These are phyloP conservation scores for Drosophila emarginata DNA, from an alignment of 2,888 invertebrate species.

Conservation along the genomic window DNA sequence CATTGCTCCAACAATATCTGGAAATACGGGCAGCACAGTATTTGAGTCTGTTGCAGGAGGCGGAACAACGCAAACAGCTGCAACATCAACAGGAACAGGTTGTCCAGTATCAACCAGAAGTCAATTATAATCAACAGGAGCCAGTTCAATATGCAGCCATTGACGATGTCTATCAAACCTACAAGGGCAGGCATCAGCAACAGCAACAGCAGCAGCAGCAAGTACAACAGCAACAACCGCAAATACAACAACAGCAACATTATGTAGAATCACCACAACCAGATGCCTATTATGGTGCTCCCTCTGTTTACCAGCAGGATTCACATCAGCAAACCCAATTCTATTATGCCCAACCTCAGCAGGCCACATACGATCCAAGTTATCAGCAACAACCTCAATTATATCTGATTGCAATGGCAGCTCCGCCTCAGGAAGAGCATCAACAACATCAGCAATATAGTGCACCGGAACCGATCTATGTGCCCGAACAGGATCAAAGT, in stretches of 20 bases:
- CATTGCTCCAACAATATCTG: constrained; percentile 81
- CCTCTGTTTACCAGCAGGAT: constrained; percentile 14
- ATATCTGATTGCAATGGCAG: constrained; percentile 76
- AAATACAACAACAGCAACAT: constrained; percentile 49
- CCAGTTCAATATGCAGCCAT: constrained; percentile 73
- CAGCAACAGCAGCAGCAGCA: constrained; percentile 47
- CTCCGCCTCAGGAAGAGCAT: constrained; percentile 33
- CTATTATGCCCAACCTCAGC: constrained; percentile 77
- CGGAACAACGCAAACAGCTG: constrained; percentile 62
- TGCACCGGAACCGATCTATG: constrained; percentile 62
- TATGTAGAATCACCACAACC: constrained; percentile 35
- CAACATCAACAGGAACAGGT: constrained; percentile 46
- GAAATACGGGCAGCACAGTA: constrained; percentile 82
- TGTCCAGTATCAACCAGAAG: constrained; percentile 62
- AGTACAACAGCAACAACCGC: constrained; percentile 49
- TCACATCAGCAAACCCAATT: constrained; percentile 56
- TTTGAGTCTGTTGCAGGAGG: constrained; percentile 79
- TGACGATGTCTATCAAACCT: constrained; percentile 79
- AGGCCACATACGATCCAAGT: constrained; percentile 46
- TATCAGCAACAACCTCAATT: constrained; percentile 71
- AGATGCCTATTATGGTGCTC: constrained; percentile 47
- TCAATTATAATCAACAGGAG: constrained; percentile 60
- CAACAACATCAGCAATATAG: constrained; percentile 45
- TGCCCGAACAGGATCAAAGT: constrained; percentile 61
- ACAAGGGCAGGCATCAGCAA: constrained; percentile 73